These are phyloP conservation scores for Chrysaora quinquecirrha DNA, from an alignment of 30 jellyfish, hydroid and myxozoan genomes.

Conservation along the genomic window DNA sequence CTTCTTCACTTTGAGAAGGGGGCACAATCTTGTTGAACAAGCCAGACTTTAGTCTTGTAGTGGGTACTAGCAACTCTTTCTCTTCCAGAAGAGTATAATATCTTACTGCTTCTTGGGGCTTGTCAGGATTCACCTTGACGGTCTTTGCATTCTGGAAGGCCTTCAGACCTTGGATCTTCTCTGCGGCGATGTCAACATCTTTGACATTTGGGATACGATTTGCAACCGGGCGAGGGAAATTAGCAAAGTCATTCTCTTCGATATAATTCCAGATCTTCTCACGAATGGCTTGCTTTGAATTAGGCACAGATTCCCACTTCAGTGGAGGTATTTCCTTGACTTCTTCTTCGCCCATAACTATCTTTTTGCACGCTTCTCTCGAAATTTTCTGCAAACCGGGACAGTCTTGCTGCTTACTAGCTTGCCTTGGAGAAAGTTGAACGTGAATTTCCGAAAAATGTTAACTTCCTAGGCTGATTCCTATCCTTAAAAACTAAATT, in stretches of 20 bases:
- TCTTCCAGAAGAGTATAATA: slow-evolving; percentile 41
- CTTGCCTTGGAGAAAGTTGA: too few relatives aligned
- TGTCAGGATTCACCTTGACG: slow-evolving; percentile 66
- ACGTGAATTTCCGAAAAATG: too few relatives aligned
- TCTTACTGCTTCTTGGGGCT: slow-evolving; percentile 69
- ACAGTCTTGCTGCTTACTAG: too few relatives aligned
- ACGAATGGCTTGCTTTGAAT: slow-evolving; percentile 63
- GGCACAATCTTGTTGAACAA: slow-evolving; percentile 67
- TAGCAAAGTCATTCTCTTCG: slow-evolving; percentile 57
- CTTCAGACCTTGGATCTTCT: slow-evolving; percentile 40
- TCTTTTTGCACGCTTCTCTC: too few relatives aligned
- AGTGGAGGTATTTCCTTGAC: slow-evolving; percentile 51
- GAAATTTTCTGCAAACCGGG: too few relatives aligned
- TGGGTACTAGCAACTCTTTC: slow-evolving; percentile 63
- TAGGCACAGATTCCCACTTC: slow-evolving; percentile 55
- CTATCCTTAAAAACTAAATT: too few relatives aligned
- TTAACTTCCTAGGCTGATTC: too few relatives aligned
- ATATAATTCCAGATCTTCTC: slow-evolving; percentile 74
- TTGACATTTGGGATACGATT: slow-evolving; percentile 72
- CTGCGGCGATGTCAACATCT: slow-evolving; percentile 55
- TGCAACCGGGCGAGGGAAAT: slow-evolving; percentile 65
- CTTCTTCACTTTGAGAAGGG: slow-evolving; percentile 53
- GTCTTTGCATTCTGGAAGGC: slow-evolving; percentile 47
- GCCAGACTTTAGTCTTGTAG: slow-evolving; percentile 64
- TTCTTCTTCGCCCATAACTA: slow-evolving; percentile 54